phyloP scores from a whole-genome alignment of 2,888 invertebrate species.

The Fragum fragum region DNA sequence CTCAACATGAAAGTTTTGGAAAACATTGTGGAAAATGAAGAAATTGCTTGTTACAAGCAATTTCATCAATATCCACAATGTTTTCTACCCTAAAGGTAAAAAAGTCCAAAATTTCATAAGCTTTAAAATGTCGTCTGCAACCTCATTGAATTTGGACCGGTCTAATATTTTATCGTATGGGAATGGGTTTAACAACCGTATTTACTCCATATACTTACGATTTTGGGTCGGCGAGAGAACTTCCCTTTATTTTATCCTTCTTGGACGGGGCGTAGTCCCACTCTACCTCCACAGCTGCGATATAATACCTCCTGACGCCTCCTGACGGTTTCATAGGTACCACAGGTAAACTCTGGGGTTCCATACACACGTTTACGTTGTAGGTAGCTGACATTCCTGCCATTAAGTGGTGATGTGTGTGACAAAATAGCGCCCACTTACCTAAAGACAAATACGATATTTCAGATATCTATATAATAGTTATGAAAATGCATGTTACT shows the following conservation, averaged over 20 bases:
- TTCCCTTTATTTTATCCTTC: slow-evolving; percentile 65
- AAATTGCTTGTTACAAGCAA: too few species aligned
- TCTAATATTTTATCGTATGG: too few species aligned
- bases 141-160: too few species aligned
- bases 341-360: slow-evolving; percentile 57
- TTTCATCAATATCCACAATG: too few species aligned
- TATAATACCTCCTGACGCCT: slow-evolving; percentile 68
- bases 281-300: slow-evolving; percentile 72
- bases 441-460: slow-evolving; percentile 56
- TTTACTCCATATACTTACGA: slow-evolving; percentile 56
- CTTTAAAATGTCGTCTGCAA: too few species aligned
- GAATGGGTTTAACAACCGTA: too few species aligned
- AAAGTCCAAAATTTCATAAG: too few species aligned
- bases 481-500: too few species aligned
- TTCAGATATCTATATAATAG: too few species aligned
- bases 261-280: slow-evolving; percentile 76
- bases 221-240: slow-evolving; percentile 39
- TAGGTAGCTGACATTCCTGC: slow-evolving; percentile 74
- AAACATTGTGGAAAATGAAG: too few species aligned
- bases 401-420: slow-evolving; percentile 71
- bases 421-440: slow-evolving; percentile 73
- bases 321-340: slow-evolving; percentile 61
- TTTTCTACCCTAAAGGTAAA: too few species aligned
- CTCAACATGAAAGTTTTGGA: too few species aligned
- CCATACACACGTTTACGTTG: slow-evolving; percentile 66